Conservation (phyloP, 1,140 invertebrate genomes). For the Aphelinus certus region DNA sequence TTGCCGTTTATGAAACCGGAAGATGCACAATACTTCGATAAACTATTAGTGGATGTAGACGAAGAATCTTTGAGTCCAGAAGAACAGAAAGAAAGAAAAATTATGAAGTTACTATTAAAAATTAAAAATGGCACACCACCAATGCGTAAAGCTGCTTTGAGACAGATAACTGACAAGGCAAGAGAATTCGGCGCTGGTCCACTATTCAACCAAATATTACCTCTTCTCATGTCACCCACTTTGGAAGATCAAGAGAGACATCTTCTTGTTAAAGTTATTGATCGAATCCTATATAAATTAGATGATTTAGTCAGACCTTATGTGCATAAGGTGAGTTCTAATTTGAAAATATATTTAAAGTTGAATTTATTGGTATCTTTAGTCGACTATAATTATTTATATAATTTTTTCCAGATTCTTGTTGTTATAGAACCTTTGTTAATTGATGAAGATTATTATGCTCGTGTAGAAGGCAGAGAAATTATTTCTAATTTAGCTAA, state of each 20-base stretch:
- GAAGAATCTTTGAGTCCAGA: conserved; percentile 95
- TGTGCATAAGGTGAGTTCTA: conserved; percentile 87
- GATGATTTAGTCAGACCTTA: conserved; percentile 99
- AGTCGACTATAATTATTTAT: conserved; percentile 8
- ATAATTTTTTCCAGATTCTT: conserved; percentile 75
- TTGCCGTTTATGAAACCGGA: conserved; percentile 99
- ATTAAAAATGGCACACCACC: conserved; percentile 99
- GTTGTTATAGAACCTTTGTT: conserved; percentile 99
- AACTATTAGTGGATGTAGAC: conserved; percentile 96
- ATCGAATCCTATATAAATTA: conserved; percentile 97
- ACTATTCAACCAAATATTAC: conserved; percentile 98
- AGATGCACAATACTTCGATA: conserved; percentile 99
- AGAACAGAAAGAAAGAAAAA: conserved; percentile 98
- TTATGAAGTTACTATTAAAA: conserved; percentile 98
- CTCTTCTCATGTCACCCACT: conserved; percentile 98
- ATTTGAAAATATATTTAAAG: not conserved
- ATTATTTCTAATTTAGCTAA: conserved; percentile 99
- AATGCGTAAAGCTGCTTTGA: conserved; percentile 96
- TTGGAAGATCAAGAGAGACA: conserved; percentile 99
- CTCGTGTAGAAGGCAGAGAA: conserved; percentile 97
- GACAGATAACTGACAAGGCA: conserved; percentile 99
- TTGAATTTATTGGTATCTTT: not conserved
- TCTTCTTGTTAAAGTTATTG: conserved; percentile 99
- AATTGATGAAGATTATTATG: conserved; percentile 99
- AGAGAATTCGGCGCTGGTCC: conserved; percentile 98